phyloP scores from a whole-genome alignment of 2,888 invertebrate species.

The Podabrus alpinus region DNA sequence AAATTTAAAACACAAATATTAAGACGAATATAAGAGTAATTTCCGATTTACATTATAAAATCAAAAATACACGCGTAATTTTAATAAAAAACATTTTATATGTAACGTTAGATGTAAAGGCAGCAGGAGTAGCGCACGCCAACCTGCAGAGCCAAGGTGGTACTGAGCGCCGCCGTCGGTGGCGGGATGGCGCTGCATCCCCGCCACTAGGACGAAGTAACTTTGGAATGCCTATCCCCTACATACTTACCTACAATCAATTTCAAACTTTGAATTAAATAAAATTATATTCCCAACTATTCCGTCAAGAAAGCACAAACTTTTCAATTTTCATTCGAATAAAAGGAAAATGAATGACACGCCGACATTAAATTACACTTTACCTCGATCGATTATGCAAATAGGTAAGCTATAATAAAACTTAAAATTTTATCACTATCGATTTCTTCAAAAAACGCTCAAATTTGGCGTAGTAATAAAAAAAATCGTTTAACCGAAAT shows the following conservation, averaged over 20 bases:
- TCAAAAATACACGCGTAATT: conserved; percentile 26
- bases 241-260: conserved; percentile 43
- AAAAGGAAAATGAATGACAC: not conserved
- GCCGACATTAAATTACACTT: not conserved
- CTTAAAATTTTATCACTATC: not conserved
- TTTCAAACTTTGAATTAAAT: conserved; percentile 50
- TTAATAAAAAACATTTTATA: conserved; percentile 34
- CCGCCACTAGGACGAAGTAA: conserved; percentile 58
- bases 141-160: conserved; percentile 45
- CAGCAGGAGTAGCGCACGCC: conserved; percentile 40
- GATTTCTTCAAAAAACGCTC: not conserved
- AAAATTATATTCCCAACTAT: not conserved
- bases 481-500: not conserved
- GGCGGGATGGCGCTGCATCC: conserved; percentile 49
- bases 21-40: conserved; percentile 22
- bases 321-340: not conserved
- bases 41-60: conserved; percentile 36
- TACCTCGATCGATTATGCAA: not conserved
- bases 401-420: not conserved
- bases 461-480: not conserved
- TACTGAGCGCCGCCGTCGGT: conserved; percentile 46
- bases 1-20: conserved; percentile 33
- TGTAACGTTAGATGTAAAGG: conserved; percentile 33
- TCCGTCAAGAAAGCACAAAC: not conserved
- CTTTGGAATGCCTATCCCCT: conserved; percentile 57